phyloP scores from a whole-genome alignment of 2,888 invertebrate species.

The Fragum sueziense region DNA sequence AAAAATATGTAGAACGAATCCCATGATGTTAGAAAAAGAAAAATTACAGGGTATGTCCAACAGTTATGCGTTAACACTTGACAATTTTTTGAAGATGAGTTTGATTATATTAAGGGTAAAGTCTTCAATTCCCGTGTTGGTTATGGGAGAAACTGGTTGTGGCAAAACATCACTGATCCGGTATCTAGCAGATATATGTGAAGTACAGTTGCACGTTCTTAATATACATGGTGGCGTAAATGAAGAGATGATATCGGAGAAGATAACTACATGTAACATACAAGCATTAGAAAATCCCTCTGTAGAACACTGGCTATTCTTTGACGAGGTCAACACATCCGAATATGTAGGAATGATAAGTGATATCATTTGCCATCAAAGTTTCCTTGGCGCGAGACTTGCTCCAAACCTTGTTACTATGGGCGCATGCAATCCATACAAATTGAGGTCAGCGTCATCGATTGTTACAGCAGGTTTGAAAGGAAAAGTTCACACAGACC shows the following conservation, averaged over 20 bases:
- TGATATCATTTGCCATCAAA: constrained; percentile 64
- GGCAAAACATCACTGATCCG: constrained; percentile 71
- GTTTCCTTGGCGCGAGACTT: constrained; percentile 49
- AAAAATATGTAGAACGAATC: constrained; percentile 51
- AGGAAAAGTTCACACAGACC: constrained; percentile 64
- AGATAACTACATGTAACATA: constrained; percentile 41
- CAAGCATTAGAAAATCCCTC: constrained; percentile 33
- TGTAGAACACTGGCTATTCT: constrained; percentile 63
- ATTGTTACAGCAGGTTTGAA: constrained; percentile 65
- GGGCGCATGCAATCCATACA: constrained; percentile 72
- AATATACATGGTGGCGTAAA: constrained; percentile 69
- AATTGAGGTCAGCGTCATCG: constrained; percentile 49
- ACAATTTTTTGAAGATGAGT: constrained; percentile 71
- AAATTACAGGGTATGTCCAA: constrained; percentile 34
- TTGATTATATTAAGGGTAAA: constrained; percentile 64
- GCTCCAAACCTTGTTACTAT: constrained; percentile 64
- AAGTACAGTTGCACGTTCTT: constrained; percentile 56
- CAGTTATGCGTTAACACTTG: constrained; percentile 67
- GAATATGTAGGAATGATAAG: constrained; percentile 64
- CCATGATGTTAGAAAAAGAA: constrained; percentile 10
- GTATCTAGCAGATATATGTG: constrained; percentile 64
- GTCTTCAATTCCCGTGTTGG: constrained; percentile 65
- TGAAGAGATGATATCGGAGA: constrained; percentile 46
- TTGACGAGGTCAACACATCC: constrained; percentile 72
- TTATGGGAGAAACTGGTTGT: constrained; percentile 75